Evolutionary conservation across 1,140 invertebrate species (phyloP), one percentile per base, ranked within the genome.

Genomic region (Bombus ignitus): DNA sequence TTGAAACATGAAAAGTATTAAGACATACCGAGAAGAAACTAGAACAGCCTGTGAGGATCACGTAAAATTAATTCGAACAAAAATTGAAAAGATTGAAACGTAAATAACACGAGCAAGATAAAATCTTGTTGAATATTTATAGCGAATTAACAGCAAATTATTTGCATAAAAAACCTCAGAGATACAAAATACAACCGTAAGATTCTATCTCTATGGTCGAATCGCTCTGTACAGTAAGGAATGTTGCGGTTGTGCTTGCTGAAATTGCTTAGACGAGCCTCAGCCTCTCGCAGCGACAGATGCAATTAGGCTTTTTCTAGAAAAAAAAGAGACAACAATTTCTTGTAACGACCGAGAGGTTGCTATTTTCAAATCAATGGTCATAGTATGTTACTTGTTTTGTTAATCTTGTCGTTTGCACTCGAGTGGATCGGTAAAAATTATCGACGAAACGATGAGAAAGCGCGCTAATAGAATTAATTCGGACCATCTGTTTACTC

Each of bases 391-490:
- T 59, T 70, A 74, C 57, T 83, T 59, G 62, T 42, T 42, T 15
- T 8, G 28, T 22, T 35, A 32, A 68, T 78, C 74, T 62, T 32
- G 12, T 65, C 18, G 47, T 28, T 68, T 25, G 9, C 28, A 4
- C 32, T 53, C 42, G 13, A 76, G 59, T 6, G 28, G 42, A 10
- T 53, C 47, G 47, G 5, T 15, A 25, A 78, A 74, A 84, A 35
- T 42, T 8, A 71, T 62, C 65, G 12, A 68, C 75, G 75, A 72
- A 66, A 79, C 82, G 39, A 59, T 47, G 75, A 71, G 82, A 84
- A 84, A 79, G 75, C 82, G 53, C 39, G 66, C 4, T 84, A 84
- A 79, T 53, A 79, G 66, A 39, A 79, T 72, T 84, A 79, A 72
- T 84, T 70, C 75, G 47, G 75, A 47, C 82, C 62, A 59, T 78